Conservation (phyloP, 2,888 invertebrate genomes). For the Pyrrhia umbra region DNA sequence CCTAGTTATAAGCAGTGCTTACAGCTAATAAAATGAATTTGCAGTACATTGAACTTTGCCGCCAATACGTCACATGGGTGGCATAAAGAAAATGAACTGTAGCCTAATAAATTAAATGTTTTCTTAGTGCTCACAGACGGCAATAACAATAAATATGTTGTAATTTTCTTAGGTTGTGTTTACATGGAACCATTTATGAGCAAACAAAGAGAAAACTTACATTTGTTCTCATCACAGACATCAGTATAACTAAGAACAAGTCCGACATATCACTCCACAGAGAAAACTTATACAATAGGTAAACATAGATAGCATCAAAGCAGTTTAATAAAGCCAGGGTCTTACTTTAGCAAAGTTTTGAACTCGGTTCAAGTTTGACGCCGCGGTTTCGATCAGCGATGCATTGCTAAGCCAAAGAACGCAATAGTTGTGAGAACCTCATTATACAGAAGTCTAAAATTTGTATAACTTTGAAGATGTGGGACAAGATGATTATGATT, state of each 20-base stretch:
- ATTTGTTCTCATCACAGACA: slow-evolving; percentile 23
- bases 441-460: slow-evolving; percentile 30
- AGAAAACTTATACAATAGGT: slow-evolving; percentile 33
- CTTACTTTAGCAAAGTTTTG: slow-evolving; percentile 61
- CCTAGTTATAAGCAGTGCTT: background rate
- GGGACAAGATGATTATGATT: background rate
- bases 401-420: slow-evolving; percentile 55
- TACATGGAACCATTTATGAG: slow-evolving; percentile 25
- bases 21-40: slow-evolving; percentile 17
- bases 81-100: slow-evolving; percentile 44
- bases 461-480: slow-evolving; percentile 9
- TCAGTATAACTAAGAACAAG: slow-evolving; percentile 5
- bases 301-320: slow-evolving; percentile 62
- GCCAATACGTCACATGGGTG: slow-evolving; percentile 31
- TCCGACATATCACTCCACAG: slow-evolving; percentile 7
- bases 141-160: slow-evolving; percentile 34
- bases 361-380: slow-evolving; percentile 58
- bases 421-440: slow-evolving; percentile 40
- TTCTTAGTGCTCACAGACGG: slow-evolving; percentile 22
- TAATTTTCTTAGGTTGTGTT: slow-evolving; percentile 19
- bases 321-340: slow-evolving; percentile 64
- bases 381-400: slow-evolving; percentile 55
- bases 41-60: slow-evolving; percentile 23
- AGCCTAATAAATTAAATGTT: slow-evolving; percentile 26
- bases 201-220: slow-evolving; percentile 29